A percentile compares a stretch with the other conserved stretches of the same genome.
Evolutionary conservation across 2,113 vertebrate species (phyloP).

Genomic region (Pantherophis guttatus): DNA sequence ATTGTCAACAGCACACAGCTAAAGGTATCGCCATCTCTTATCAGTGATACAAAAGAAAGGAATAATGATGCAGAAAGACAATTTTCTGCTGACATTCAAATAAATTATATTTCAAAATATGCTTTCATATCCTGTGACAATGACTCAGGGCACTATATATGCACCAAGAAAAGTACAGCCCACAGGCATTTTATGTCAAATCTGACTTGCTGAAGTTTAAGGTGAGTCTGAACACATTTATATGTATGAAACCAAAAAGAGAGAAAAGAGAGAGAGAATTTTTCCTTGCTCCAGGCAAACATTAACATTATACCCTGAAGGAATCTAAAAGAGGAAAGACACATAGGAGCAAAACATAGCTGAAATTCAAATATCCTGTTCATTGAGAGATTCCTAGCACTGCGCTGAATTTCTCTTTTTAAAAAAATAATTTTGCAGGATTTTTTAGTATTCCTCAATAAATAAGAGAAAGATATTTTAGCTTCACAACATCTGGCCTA

Average conservation of each 20-base stretch:
- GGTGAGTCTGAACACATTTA: constrained; percentile 15
- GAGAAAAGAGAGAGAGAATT: neutral
- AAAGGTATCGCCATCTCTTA: neutral
- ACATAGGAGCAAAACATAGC: neutral
- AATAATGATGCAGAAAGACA: neutral
- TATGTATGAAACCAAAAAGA: neutral
- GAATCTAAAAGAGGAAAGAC: neutral
- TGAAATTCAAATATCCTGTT: neutral
- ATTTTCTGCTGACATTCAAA: constrained; percentile 4
- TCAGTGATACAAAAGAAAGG: neutral
- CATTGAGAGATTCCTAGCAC: neutral
- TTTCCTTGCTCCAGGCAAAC: constrained; percentile 14
- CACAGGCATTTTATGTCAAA: constrained; percentile 9
- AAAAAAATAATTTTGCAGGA: neutral
- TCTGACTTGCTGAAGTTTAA: constrained; percentile 17
- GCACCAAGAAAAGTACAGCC: constrained; percentile 4
- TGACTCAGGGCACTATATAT: constrained; percentile 4
- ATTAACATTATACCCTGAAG: neutral
- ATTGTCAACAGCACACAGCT: neutral
- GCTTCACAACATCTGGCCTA: neutral
- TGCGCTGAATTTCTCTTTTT: neutral
- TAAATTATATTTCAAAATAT: constrained; percentile 3
- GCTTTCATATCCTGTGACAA: neutral
- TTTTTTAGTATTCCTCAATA: neutral
- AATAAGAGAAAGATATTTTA: neutral